These are phyloP conservation scores for Pyrrhosoma nymphula DNA, from an alignment of 2,888 invertebrate genomes.

Conservation along the genomic window DNA sequence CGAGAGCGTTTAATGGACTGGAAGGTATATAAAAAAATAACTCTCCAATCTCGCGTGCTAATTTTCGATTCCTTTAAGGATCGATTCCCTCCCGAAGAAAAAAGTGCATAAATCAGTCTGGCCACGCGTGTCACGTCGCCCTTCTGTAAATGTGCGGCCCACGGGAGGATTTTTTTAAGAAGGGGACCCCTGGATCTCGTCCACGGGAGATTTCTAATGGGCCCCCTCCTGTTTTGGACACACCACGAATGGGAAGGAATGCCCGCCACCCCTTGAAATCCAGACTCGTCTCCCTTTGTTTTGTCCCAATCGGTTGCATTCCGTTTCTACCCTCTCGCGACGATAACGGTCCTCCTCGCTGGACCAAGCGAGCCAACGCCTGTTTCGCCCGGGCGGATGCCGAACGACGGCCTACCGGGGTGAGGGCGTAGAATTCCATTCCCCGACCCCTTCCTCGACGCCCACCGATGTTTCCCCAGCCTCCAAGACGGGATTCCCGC, in stretches of 20 bases:
- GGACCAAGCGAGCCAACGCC: background rate
- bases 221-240: background rate
- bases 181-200: background rate
- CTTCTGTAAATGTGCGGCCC: background rate
- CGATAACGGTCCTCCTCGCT: slow-evolving; percentile 40
- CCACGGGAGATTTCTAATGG: background rate
- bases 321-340: background rate
- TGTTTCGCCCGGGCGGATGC: slow-evolving; percentile 1
- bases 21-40: background rate
- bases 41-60: slow-evolving; percentile 47
- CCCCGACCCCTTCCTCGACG: background rate
- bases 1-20: slow-evolving; percentile 17
- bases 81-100: background rate
- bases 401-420: background rate
- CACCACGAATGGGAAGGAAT: background rate
- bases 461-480: background rate
- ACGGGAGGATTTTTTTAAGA: background rate
- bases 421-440: background rate
- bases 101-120: background rate
- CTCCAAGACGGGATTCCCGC: slow-evolving; percentile 13
- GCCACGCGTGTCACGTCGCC: slow-evolving; percentile 20
- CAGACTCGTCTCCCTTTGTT: slow-evolving; percentile 41
- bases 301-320: slow-evolving; percentile 45
- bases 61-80: background rate
- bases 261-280: background rate